Percentiles rank a stretch among this genome's conserved stretches.
phyloP scores from a whole-genome alignment of 1,140 invertebrate species.

The Monomorium pharaonis region DNA sequence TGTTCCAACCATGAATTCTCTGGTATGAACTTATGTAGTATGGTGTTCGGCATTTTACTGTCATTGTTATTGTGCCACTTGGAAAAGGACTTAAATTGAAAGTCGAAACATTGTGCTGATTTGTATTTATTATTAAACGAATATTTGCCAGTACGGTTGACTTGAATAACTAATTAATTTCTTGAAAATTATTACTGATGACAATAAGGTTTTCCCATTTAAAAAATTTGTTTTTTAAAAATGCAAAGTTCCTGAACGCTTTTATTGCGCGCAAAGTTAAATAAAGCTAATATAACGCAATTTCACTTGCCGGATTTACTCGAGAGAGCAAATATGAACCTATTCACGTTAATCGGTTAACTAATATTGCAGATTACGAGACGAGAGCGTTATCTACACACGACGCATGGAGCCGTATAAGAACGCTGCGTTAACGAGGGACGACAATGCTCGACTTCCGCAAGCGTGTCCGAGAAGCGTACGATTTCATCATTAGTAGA shows the following conservation, averaged over 20 bases:
- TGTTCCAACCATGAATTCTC: no score
- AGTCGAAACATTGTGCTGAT: no score
- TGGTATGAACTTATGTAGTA: no score
- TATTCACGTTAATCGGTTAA: slow-evolving; percentile 27
- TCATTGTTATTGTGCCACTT: no score
- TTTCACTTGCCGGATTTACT: background rate
- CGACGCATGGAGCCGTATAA: slow-evolving; percentile 46
- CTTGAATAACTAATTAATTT: no score
- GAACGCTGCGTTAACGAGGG: slow-evolving; percentile 64
- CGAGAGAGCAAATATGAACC: background rate
- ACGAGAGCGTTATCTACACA: slow-evolving; percentile 33
- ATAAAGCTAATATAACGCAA: background rate
- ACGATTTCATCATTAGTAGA: slow-evolving; percentile 68
- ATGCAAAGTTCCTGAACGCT: background rate
- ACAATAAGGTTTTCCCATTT: no score
- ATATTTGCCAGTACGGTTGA: no score
- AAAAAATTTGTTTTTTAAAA: background rate
- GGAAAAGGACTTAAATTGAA: no score
- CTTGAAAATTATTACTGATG: no score
- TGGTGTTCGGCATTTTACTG: no score
- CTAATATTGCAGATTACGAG: slow-evolving; percentile 49
- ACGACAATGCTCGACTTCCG: slow-evolving; percentile 72
- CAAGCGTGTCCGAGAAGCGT: slow-evolving; percentile 52
- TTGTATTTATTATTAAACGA: no score
- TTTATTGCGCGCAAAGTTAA: no score